phyloP scores from a whole-genome alignment of 2,797 vertebrate genomes.

The Eidolon dupreanum region DNA sequence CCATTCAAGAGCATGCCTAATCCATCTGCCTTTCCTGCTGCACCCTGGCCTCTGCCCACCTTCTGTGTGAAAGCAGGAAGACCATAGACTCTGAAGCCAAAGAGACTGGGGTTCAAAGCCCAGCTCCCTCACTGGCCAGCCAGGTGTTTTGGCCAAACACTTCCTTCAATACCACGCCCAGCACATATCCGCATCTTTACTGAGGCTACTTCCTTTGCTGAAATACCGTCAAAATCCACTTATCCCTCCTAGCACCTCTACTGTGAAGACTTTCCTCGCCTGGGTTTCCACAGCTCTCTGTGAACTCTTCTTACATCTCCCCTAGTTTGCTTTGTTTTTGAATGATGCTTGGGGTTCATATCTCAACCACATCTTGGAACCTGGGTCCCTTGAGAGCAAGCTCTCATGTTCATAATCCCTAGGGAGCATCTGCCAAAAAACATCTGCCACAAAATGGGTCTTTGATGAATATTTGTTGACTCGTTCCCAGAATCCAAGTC shows the following conservation, averaged over 20 bases:
- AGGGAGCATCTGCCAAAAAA: not conserved
- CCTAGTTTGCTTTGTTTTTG: not conserved
- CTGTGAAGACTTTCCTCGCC: not conserved
- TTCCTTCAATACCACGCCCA: not conserved
- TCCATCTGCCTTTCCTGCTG: not conserved
- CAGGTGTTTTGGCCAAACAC: not conserved
- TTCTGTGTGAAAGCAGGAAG: not conserved
- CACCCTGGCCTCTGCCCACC: not conserved
- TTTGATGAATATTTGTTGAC: not conserved
- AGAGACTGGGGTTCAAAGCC: not conserved
- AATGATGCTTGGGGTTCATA: not conserved
- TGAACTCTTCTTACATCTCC: not conserved
- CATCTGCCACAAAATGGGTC: not conserved
- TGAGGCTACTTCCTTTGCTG: not conserved
- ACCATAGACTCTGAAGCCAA: not conserved
- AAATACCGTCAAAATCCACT: accelerated
- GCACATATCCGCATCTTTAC: too few species aligned
- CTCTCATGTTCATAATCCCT: not conserved
- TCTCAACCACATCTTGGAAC: not conserved
- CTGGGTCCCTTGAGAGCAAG: not conserved
- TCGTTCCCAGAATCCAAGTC: not conserved
- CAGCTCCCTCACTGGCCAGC: not conserved
- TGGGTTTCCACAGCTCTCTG: not conserved
- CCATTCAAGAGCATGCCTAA: not conserved
- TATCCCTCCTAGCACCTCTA: not conserved